A percentile compares a stretch with the other conserved stretches of the same genome.
phyloP scores from a whole-genome alignment of 2,113 vertebrate genomes.

The Malurus melanocephalus region DNA sequence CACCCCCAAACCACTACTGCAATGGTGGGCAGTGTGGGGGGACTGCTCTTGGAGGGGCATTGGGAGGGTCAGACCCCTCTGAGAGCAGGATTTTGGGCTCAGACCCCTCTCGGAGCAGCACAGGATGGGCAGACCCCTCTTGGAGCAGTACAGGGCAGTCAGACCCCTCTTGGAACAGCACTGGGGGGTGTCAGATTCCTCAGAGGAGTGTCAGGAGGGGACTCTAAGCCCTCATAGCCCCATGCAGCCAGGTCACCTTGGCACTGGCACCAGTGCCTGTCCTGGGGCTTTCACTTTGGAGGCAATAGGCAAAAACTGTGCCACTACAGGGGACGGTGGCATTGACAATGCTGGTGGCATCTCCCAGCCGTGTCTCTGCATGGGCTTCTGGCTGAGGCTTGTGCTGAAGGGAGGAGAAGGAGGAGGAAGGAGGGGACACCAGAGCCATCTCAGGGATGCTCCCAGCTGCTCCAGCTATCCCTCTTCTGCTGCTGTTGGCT shows the following conservation, averaged over 20 bases:
- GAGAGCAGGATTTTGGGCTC: background rate
- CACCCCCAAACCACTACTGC: background rate
- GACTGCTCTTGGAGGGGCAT: fast-evolving
- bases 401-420: background rate
- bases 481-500: background rate
- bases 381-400: background rate
- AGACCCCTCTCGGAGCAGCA: background rate
- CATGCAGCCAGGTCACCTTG: fast-evolving
- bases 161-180: background rate
- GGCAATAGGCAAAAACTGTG: background rate
- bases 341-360: background rate
- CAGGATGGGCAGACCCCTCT: background rate
- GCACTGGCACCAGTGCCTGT: background rate
- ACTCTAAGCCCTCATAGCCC: background rate
- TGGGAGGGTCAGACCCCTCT: background rate
- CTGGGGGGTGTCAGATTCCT: background rate
- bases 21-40: fast-evolving
- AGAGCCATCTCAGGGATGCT: background rate
- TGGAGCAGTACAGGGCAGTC: background rate
- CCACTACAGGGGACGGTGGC: background rate
- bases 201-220: background rate
- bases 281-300: background rate
- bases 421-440: background rate
- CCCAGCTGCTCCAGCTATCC: background rate
- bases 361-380: fast-evolving